Percentiles rank a stretch among this genome's conserved stretches.
phyloP scores from a whole-genome alignment of 2,888 invertebrate genomes.

The Mechanitis mazaeus region DNA sequence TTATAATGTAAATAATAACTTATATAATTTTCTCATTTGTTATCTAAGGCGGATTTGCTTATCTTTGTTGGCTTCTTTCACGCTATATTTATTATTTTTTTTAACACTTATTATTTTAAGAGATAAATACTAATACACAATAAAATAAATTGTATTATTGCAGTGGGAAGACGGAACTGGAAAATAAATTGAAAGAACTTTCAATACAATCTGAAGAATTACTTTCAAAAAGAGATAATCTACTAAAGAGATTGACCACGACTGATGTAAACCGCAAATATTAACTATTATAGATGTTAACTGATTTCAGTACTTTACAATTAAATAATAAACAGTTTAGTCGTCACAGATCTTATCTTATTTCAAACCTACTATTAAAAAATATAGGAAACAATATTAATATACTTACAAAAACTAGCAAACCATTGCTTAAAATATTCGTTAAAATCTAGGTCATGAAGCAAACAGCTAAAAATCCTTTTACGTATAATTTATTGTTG shows the following conservation, averaged over 20 bases:
- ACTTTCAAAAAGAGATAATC: constrained; percentile 5
- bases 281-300: not conserved
- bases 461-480: too few relatives aligned
- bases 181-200: constrained; percentile 17
- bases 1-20: constrained; percentile 36
- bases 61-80: not conserved
- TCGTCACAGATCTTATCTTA: too few relatives aligned
- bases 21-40: not conserved
- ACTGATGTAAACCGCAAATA: constrained; percentile 1
- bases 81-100: not conserved
- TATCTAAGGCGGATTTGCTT: not conserved
- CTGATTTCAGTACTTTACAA: too few relatives aligned
- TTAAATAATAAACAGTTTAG: too few relatives aligned
- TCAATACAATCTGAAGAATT: constrained; percentile 10
- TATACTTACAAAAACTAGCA: too few relatives aligned
- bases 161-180: constrained; percentile 20
- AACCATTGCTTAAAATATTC: too few relatives aligned
- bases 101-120: not conserved
- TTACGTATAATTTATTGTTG: too few relatives aligned
- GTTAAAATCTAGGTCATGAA: too few relatives aligned
- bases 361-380: too few relatives aligned
- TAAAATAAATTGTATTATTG: not conserved
- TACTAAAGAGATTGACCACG: not conserved
- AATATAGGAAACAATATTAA: too few relatives aligned
- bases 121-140: not conserved